A percentile compares a stretch with the other conserved stretches of the same genome.
phyloP scores from a whole-genome alignment of 2,888 invertebrate species.

The Melieria picta region DNA sequence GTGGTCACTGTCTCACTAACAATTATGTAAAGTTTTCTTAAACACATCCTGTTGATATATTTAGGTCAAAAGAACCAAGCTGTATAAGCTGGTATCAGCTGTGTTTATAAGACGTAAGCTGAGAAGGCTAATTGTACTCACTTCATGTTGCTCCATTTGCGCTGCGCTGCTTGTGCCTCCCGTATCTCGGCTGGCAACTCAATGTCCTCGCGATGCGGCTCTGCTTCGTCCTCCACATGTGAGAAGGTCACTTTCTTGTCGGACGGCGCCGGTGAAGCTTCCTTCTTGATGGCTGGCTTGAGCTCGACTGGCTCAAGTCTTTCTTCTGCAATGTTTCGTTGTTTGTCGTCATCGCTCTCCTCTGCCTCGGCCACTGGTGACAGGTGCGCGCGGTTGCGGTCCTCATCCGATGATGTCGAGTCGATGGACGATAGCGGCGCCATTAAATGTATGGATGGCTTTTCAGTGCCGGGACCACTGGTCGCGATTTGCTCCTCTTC shows the following conservation, averaged over 20 bases:
- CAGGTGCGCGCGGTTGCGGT: constrained; percentile 55
- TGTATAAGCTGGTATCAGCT: no score
- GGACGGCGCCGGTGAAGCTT: constrained; percentile 66
- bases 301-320: constrained; percentile 56
- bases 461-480: constrained; percentile 33
- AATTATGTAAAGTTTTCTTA: no score
- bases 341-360: constrained; percentile 55
- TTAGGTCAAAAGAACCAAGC: no score
- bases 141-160: constrained; percentile 66
- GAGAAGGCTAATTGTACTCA: constrained; percentile 54
- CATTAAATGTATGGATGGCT: constrained; percentile 43
- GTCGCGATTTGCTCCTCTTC: constrained; percentile 57
- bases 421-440: constrained; percentile 66
- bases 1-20: no score
- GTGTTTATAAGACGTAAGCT: no score
- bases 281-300: constrained; percentile 61
- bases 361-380: constrained; percentile 60
- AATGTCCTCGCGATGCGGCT: constrained; percentile 63
- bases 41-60: no score
- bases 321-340: constrained; percentile 35
- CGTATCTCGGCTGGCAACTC: constrained; percentile 59
- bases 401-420: constrained; percentile 66
- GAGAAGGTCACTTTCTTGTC: constrained; percentile 68
- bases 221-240: constrained; percentile 65
- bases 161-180: constrained; percentile 56